Evolutionary conservation across 2,888 invertebrate species (phyloP), one percentile per base, ranked within the genome.

Genomic region (Dasypolia templi): DNA sequence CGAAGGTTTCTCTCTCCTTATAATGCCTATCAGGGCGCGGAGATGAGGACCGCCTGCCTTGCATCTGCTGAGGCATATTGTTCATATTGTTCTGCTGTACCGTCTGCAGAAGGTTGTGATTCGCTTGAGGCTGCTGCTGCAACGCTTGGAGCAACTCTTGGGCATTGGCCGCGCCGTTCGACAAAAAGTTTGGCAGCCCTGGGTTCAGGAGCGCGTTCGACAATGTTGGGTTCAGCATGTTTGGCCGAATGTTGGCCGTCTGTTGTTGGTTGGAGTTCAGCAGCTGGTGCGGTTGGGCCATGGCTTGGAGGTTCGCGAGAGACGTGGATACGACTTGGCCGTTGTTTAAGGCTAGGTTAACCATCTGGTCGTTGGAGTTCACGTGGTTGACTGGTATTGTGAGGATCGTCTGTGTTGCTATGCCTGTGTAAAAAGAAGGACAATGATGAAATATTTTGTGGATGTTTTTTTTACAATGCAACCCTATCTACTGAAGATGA

Each of bases 341-440:
- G 93, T 98, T 98, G 93, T 98, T 98, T 82, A 98, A 96, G 9
- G 98, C 98, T 89, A 98, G 94, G 92, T 98, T 98, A 44, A 98
- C 98, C 97, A 98, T 98, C 89, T 97, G 97, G 87, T 97, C 97
- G 91, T 97, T 97, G 65, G 97, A 97, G 95, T 98, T 98, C 85
- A 98, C 98, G 95, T 98, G 98, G 95, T 98, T 98, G 78, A 99
- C 98, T 72, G 99, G 99, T 92, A 99, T 99, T 85, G 99, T 99
- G 88, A 99, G 97, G 92, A 99, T 99, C 90, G 99, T 99, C 96
- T 99, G 99, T 68, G 99, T 98, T 71, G 99, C 99, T 92, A 99
- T 98, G 87, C 99, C 99, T 99, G 95, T 61, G 89, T 88, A 76
- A 86, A 72, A 85, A 82, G n/a, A 51, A 75, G 59, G 44, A 70